phyloP scores from a whole-genome alignment of 1,140 invertebrate species.

The Nephotettix cincticeps region DNA sequence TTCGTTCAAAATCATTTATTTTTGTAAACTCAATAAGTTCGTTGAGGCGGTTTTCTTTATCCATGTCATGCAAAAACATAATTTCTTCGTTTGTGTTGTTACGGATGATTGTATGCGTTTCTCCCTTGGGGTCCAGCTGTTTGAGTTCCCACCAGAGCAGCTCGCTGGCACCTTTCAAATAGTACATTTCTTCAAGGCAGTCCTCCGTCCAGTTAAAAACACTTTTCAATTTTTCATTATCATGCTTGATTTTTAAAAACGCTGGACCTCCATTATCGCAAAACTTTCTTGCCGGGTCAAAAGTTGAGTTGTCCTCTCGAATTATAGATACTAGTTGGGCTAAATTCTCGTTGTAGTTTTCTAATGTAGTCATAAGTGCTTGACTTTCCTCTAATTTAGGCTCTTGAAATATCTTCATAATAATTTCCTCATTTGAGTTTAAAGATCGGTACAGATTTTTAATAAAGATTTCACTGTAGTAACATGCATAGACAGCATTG shows the following conservation, averaged over 20 bases:
- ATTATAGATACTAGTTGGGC: neutral
- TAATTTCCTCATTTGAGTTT: neutral
- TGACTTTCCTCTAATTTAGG: neutral
- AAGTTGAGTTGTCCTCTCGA: neutral
- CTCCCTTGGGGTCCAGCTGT: neutral
- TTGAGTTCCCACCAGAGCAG: neutral
- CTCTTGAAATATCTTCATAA: neutral
- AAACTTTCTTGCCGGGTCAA: neutral
- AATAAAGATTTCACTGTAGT: neutral
- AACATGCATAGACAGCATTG: no score
- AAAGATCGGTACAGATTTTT: neutral
- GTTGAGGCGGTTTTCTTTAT: neutral
- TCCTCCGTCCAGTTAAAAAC: neutral
- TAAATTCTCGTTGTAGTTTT: neutral
- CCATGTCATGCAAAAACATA: neutral
- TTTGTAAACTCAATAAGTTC: neutral
- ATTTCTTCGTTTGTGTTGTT: neutral
- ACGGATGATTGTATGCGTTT: neutral
- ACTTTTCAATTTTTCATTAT: neutral
- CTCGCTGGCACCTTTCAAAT: neutral
- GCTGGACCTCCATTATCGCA: neutral
- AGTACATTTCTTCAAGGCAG: neutral
- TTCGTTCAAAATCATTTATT: neutral
- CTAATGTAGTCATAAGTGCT: neutral
- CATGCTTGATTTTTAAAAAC: neutral